A percentile compares a stretch with the other conserved stretches of the same genome.
Evolutionary conservation across 2,113 vertebrate species (phyloP).

Genomic region (Scatophagus argus): DNA sequence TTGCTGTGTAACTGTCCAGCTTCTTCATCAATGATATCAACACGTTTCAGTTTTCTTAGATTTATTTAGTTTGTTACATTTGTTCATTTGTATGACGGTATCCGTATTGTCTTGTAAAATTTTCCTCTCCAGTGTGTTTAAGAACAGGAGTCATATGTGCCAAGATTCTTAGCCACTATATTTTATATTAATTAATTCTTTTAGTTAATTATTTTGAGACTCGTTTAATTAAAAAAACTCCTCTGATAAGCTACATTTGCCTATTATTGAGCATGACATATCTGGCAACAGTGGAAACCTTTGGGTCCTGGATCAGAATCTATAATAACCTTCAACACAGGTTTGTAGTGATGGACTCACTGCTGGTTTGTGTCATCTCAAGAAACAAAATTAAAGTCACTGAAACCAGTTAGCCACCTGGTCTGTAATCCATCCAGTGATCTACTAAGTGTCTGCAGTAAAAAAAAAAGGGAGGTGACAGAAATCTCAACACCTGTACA

Average conservation of each 20-base stretch:
- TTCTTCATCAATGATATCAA: no score
- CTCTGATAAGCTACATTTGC: neutral
- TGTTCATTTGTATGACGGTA: neutral
- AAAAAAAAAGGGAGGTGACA: neutral
- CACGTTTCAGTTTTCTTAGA: no score
- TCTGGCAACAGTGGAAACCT: neutral
- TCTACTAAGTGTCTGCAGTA: no score
- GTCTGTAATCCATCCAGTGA: neutral
- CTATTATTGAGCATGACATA: neutral
- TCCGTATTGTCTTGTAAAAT: neutral
- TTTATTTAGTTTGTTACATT: no score
- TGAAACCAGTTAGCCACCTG: neutral
- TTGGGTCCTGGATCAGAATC: neutral
- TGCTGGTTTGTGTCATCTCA: no score
- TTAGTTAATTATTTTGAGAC: no score
- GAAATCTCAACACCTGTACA: neutral
- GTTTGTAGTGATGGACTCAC: neutral
- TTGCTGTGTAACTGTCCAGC: no score
- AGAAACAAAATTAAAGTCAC: neutral
- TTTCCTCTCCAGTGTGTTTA: no score
- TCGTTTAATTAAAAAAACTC: no score
- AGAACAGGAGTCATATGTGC: neutral
- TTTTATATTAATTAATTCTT: neutral
- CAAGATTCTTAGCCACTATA: neutral
- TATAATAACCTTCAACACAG: neutral